phyloP scores from a whole-genome alignment of 2,888 invertebrate genomes.

The Stegana nigrithorax region DNA sequence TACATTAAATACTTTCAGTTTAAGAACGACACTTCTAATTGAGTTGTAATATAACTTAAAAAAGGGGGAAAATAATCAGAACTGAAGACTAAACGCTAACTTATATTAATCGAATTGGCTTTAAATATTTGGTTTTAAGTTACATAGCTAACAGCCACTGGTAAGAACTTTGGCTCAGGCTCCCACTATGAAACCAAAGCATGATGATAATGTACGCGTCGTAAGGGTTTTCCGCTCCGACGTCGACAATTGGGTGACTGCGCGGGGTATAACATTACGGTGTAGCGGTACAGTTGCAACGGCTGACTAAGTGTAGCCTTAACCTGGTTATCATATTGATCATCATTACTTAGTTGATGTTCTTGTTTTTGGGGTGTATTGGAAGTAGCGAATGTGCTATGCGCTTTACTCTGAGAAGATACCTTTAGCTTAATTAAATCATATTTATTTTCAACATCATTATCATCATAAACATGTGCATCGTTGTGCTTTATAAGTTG shows the following conservation, averaged over 20 bases:
- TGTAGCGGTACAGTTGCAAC: constrained; percentile 48
- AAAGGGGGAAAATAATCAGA: too few relatives aligned
- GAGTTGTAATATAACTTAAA: constrained; percentile 30
- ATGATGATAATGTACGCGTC: constrained; percentile 50
- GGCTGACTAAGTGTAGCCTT: constrained; percentile 29
- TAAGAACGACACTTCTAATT: too few relatives aligned
- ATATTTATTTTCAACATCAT: constrained; percentile 16
- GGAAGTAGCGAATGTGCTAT: constrained; percentile 40
- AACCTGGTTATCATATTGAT: not conserved
- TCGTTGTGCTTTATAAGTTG: constrained; percentile 16
- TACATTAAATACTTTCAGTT: too few relatives aligned
- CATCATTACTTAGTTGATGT: not conserved
- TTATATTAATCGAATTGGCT: constrained; percentile 38
- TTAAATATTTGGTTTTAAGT: constrained; percentile 62
- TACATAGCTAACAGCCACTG: constrained; percentile 51
- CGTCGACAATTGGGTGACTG: constrained; percentile 34
- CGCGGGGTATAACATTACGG: constrained; percentile 44
- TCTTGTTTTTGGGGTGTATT: constrained; percentile 33
- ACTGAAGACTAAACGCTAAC: constrained; percentile 18
- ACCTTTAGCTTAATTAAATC: not conserved
- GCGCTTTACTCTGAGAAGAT: not conserved
- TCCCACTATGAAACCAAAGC: constrained; percentile 58
- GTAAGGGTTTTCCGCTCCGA: too few relatives aligned
- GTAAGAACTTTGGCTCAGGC: constrained; percentile 39
- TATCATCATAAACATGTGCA: not conserved